Base-by-base conservation (phyloP, 1,140 invertebrate genomes). In the Contarinia nasturtii region DNA sequence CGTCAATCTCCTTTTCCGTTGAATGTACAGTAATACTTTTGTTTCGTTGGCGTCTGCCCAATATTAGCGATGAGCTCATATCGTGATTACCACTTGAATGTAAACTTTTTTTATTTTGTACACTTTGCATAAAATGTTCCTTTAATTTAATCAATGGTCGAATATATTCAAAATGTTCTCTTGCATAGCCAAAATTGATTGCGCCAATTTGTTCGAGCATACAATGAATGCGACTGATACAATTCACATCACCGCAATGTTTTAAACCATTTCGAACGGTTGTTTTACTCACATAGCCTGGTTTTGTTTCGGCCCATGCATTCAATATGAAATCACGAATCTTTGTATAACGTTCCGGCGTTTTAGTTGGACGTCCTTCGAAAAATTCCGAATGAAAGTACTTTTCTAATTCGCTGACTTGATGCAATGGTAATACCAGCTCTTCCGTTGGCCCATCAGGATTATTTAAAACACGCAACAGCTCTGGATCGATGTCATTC, bases 171-270 rank as follows among this genome's bases (percentile, higher is more conserved):
- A 38, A 44, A 45, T 47, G 18, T 43, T 46, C 62, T 61, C 61
- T 63, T 73, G 72, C 67, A 64, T 75, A 77, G 20, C 69, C 70
- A 67, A 75, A 77, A 61, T 79, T 79, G 46, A 79, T 78, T 21
- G 69, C 75, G 18, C 75, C 76, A 52, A 69, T 70, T 57, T 74
- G 69, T 59, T 79, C 76, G 12, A 79, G 59, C 53, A 74, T 75
- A 36, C 67, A 58, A 61, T 78, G 75, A 33, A 79, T 70, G 48
- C 71, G 58, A 2, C 75, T 71, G 48, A 77, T 75, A 52, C 69
- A 70, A 57, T 76, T 77, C 3, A 76, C 74, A 64, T 77, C 75
- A 2, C 75, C 75, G 58, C 73, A 75, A 53, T 76, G 71, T 58
- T 71, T 75, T 48, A 77, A 59, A 20, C 73, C 74, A 48, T 67